Base-by-base conservation (phyloP, 2,888 invertebrate species). In the Eupeodes latifasciatus region DNA sequence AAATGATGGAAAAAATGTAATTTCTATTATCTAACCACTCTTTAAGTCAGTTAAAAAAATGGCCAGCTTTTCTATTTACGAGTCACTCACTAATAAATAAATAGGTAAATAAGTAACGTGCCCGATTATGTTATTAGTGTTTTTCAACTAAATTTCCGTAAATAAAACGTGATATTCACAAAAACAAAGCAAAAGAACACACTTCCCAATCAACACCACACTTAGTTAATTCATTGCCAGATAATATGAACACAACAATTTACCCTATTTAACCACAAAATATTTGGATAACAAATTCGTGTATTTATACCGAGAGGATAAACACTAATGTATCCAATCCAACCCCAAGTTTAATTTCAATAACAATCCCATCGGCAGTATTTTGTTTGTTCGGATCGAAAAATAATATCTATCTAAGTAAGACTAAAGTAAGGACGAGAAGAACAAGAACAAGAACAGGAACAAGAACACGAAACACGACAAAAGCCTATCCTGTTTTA, bases 281-380 rank as follows among this genome's bases (percentile, higher is more conserved):
- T 53, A 53, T 71, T 71, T 71, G 55, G 36, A 55, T 40, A 71
- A 71, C 69, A 71, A 55, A 71, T 71, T 71, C 19, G 55, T 19
- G 55, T 44, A 55, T 71, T 71, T 71, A 55, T 71, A 71, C 14
- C 16, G 55, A 55, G 47, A 34, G 59, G 6, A 72, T 47, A 57
- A 53, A 59, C 72, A 59, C 10, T 12, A 40, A 40, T 40, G 71
- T 47, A 36, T 36, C 27, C n/a, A 1, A n/a, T 12, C 19, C 47
- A 59, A 72, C 72, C 57, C 72, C 57, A 47, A 47, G 6, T 47
- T 59, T 57, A 57, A 71, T 71, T 71, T 57, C 47, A 72, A 72
- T 59, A 72, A 59, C 72, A 72, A 72, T 47, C 47, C 72, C 72
- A 34, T 59, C 27, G 72, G 72, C 72, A 59, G 59, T 71, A 53